Base-by-base conservation (phyloP, 2,888 invertebrate genomes). In the Uropetala carovei region DNA sequence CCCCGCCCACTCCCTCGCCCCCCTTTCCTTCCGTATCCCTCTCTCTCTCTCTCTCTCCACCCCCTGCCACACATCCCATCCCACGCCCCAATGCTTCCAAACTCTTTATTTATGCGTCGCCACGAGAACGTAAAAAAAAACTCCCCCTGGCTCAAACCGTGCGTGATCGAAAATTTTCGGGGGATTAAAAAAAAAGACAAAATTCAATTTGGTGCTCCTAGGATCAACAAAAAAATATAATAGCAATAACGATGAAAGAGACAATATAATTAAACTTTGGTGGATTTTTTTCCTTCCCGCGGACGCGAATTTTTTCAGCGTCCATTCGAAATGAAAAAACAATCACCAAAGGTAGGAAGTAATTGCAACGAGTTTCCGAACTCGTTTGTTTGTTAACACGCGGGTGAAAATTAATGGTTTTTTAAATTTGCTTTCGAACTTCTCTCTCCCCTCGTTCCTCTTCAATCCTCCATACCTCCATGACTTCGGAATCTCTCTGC, bases 401-500 rank as follows among this genome's bases (percentile, higher is more conserved):
- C 64, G 64, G 89, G 89, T 68, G 89, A 89, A 89, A 89, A 89
- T 89, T 89, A 89, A 89, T 89, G 43, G 89, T 60, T 43, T 89
- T 89, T 60, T 30, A 14, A 43, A 43, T 68, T 68, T 89, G 60
- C 64, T 27, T 89, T 68, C 56, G 18, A 27, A 9, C 60, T 60
- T 59, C 86, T 60, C 14, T 27, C 27, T 16, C 43, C 43, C 43
- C 43, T 5, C 43, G 43, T 43, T 43, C 43, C 43, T 5, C 43
- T 43, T 43, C 75, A 27, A 27, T 60, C 30, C 86, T 60, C 27
- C 60, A 16, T 83, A 43, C 27, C 89, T 68, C n/a, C 89, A 60
- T 64, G 43, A 43, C n/a, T 43, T 64, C 30, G n/a, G 10, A 8
- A 8, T 3, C 56, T n/a, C 83, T 14, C 30, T 18, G n/a, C 13